phyloP scores from a whole-genome alignment of 2,888 invertebrate genomes.

The Oxytorus armatus region DNA sequence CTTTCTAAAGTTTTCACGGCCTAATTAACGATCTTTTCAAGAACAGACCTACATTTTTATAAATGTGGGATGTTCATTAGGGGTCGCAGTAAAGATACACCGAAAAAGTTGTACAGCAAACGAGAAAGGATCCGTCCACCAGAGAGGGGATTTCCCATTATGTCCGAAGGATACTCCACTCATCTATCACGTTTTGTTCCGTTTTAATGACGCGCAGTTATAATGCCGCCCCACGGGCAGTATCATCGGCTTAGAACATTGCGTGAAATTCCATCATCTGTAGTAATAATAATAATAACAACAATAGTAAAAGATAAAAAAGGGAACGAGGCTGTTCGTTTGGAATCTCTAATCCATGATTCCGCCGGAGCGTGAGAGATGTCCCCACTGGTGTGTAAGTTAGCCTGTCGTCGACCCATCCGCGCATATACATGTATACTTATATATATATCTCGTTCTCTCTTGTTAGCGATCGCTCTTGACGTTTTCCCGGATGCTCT shows the following conservation, averaged over 20 bases:
- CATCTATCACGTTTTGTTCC: neutral
- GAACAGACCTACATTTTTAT: conserved; percentile 16
- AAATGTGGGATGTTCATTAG: neutral
- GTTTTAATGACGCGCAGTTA: conserved; percentile 3
- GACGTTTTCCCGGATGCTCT: conserved; percentile 83
- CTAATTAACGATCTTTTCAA: conserved; percentile 5
- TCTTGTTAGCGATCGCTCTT: conserved; percentile 63
- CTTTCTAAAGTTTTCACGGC: neutral
- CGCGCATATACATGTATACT: conserved; percentile 26
- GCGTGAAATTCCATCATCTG: conserved; percentile 21
- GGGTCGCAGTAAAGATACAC: neutral
- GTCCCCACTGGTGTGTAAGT: conserved; percentile 30
- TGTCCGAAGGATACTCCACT: neutral
- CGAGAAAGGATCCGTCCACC: neutral
- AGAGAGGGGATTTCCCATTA: neutral
- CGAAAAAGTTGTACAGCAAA: neutral
- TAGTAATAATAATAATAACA: conserved; percentile 24
- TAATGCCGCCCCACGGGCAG: neutral
- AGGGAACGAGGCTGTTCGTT: conserved; percentile 63
- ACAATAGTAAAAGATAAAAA: conserved; percentile 36
- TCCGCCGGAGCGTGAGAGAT: conserved; percentile 76
- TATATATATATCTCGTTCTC: conserved; percentile 30
- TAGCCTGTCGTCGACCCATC: conserved; percentile 66
- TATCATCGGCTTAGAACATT: conserved; percentile 7
- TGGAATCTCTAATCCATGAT: conserved; percentile 83